Base-by-base conservation (phyloP, 2,888 invertebrate genomes). In the Calameuta filiformis region DNA sequence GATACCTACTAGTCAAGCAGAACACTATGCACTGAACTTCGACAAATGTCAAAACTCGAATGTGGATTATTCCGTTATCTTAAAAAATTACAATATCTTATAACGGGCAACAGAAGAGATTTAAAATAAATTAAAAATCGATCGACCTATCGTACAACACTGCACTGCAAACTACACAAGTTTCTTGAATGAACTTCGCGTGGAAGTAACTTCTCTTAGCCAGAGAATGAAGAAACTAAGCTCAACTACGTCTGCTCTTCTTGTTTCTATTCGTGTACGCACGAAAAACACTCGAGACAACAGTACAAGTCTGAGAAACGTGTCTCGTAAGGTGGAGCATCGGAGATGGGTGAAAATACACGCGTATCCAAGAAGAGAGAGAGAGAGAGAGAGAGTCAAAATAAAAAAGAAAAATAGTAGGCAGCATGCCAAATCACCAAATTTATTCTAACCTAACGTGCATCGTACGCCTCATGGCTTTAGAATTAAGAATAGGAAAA, bases 251-350 rank as follows among this genome's bases (percentile, higher is more conserved):
- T 80, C 76, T 82, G 80, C 83, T 83, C 31, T 77, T 82, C 80
- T 83, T 85, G 83, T 83, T 86, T 85, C 86, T 88, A 86, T 88
- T 87, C 85, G 75, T 79, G 86, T 85, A 84, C 80, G 77, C 23
- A 23, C 23, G 23, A 56, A 23, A 56, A 56, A 56, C 9, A 56
- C 23, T 56, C 56, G 56, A 56, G 23, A 23, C 56, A 56, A 23
- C 56, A 56, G 23, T 23, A 56, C 56, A 23, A 56, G 40, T 15
- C 40, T 40, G 40, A 56, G 56, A 56, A 75, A 75, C 68, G 69
- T 76, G 75, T 74, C 75, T 40, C 74, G 73, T 69, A 71, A 79
- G 77, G 77, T 76, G 35, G 79, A 77, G 78, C 75, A 78, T 81
- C 77, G 79, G 73, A 81, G 81, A 73, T 34, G 68, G 80, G 81